Conservation (phyloP, 2,888 invertebrate genomes). For the Carpatolechia fugitivella region DNA sequence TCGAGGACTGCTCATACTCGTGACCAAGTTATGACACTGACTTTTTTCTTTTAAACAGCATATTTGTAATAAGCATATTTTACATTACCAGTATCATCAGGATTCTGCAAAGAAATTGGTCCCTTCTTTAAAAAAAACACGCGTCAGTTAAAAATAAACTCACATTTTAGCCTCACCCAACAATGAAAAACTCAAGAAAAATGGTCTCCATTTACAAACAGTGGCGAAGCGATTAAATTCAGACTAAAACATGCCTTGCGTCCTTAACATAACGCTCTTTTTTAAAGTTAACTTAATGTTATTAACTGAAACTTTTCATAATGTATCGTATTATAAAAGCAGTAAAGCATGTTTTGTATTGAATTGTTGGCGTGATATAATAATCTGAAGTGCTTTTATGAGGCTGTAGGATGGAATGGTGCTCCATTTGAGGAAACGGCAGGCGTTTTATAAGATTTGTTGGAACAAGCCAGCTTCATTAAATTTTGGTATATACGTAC, state of each 20-base stretch:
- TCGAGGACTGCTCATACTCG: too few relatives aligned
- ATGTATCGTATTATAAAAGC: conserved; percentile 13
- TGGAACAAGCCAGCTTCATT: conserved; percentile 28
- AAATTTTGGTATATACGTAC: conserved; percentile 24
- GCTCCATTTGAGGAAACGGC: conserved; percentile 44
- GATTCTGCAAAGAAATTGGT: too few relatives aligned
- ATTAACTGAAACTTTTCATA: not conserved
- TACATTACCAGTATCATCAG: too few relatives aligned
- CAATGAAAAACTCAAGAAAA: conserved; percentile 16
- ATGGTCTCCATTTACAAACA: conserved; percentile 17
- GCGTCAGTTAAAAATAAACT: not conserved
- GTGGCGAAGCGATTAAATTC: not conserved
- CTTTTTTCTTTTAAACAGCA: too few relatives aligned
- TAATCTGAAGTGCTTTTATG: conserved; percentile 50
- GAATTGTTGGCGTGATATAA: conserved; percentile 35
- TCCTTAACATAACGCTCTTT: not conserved
- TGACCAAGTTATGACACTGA: too few relatives aligned
- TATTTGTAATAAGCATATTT: too few relatives aligned
- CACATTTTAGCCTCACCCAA: conserved; percentile 2
- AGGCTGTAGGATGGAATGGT: conserved; percentile 43
- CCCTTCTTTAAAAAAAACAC: too few relatives aligned
- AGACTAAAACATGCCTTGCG: not conserved
- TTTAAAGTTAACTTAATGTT: not conserved
- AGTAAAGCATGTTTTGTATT: conserved; percentile 27
- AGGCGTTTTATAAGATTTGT: conserved; percentile 41